phyloP scores from a whole-genome alignment of 2,888 invertebrate genomes.

The Cataglyphis livida region DNA sequence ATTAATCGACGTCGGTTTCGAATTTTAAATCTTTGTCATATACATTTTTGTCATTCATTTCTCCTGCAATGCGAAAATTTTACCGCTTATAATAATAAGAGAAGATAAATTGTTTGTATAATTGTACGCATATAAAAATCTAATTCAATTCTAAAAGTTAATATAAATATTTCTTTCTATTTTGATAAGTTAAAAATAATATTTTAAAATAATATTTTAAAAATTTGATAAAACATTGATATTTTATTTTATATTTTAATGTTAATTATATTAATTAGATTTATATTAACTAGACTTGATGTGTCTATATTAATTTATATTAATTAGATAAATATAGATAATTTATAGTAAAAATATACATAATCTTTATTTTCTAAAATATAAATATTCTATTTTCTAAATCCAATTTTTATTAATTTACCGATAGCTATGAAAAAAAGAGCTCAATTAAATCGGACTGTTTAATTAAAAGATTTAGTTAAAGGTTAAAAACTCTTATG shows the following conservation, averaged over 20 bases:
- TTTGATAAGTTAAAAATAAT: neutral
- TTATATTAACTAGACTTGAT: neutral
- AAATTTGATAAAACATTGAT: neutral
- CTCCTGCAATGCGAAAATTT: neutral
- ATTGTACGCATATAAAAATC: neutral
- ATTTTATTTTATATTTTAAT: neutral
- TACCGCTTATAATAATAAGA: neutral
- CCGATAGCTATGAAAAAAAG: neutral
- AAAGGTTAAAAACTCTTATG: slow-evolving; percentile 11
- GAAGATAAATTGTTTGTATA: neutral
- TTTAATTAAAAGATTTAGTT: slow-evolving; percentile 20
- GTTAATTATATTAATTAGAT: neutral
- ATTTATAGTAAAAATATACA: neutral
- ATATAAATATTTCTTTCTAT: neutral
- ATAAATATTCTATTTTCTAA: neutral
- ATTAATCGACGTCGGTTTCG: neutral
- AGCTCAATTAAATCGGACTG: slow-evolving; percentile 26
- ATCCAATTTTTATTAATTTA: slow-evolving; percentile 15
- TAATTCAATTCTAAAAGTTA: neutral
- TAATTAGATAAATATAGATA: too few species aligned
- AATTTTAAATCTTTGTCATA: neutral
- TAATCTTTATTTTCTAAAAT: neutral
- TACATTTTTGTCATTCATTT: neutral
- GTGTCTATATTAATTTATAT: too few species aligned
- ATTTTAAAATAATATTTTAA: neutral